Percentiles rank a stretch among this genome's conserved stretches.
Conservation (phyloP, 2,888 invertebrate species). For the Morpho deidamia region DNA sequence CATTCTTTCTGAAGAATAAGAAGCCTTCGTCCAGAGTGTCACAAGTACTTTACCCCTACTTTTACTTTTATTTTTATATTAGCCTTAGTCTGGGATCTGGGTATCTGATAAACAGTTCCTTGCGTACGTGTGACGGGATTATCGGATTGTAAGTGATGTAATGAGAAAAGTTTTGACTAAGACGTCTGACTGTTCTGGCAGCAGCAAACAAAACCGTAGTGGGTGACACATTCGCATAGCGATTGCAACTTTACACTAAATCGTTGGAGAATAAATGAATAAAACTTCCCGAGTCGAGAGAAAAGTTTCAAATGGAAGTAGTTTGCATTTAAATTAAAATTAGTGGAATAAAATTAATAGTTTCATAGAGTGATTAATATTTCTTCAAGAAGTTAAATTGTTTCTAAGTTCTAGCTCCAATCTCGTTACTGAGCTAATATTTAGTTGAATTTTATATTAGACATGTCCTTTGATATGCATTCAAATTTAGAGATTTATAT, state of each 20-base stretch:
- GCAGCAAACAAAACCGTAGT: slow-evolving; percentile 28
- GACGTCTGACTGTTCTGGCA: slow-evolving; percentile 35
- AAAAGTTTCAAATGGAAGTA: slow-evolving; percentile 26
- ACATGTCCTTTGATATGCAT: too few relatives aligned
- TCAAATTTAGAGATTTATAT: too few relatives aligned
- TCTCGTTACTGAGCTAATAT: too few relatives aligned
- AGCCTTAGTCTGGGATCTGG: background rate
- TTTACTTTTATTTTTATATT: background rate
- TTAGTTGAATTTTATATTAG: too few relatives aligned
- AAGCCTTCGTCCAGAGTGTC: too few relatives aligned
- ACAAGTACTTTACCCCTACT: too few relatives aligned
- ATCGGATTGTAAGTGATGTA: slow-evolving; percentile 56
- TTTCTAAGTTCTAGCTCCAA: too few relatives aligned
- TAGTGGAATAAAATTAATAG: slow-evolving; percentile 11
- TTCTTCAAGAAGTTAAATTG: too few relatives aligned
- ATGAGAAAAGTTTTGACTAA: slow-evolving; percentile 70
- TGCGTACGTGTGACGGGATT: slow-evolving; percentile 32
- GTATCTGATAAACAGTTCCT: background rate
- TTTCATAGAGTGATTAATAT: background rate
- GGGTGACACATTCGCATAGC: slow-evolving; percentile 35
- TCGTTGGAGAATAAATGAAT: slow-evolving; percentile 27
- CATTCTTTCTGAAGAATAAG: too few relatives aligned
- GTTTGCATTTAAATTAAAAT: slow-evolving; percentile 26
- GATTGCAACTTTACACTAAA: slow-evolving; percentile 28
- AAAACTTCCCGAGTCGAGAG: slow-evolving; percentile 24